Evolutionary conservation across 2,888 invertebrate species (phyloP), one percentile per base, ranked within the genome.

Genomic region (Tetragnatha montana): DNA sequence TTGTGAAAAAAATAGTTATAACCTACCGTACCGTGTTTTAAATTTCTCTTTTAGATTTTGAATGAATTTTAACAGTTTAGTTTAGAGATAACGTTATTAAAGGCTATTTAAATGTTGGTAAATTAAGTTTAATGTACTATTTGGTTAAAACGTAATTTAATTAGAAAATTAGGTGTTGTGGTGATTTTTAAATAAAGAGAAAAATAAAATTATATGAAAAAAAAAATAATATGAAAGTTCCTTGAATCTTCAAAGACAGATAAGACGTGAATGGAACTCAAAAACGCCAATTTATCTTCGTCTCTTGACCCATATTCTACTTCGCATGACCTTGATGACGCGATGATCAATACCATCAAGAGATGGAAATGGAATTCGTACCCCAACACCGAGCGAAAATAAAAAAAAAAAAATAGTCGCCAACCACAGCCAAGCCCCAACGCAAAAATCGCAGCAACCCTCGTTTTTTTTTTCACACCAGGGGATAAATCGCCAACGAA

Each of bases 401-500:
- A 35, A 60, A 60, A 60, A 60, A 60, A 60, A 6, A 0, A 12
- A n/a, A n/a, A n/a, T n/a, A n/a, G n/a, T 60, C 60, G 60, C 60
- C 60, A 60, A 60, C 60, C 8, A 60, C 14, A 60, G 60, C 60
- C 60, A 60, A 60, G 60, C 14, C 4, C 12, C 60, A 7, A 47
- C 3, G n/a, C 12, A 81, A 73, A 71, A 73, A 50, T 12, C 12
- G 8, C n/a, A 47, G 70, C n/a, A 78, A 50, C 76, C 70, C 17
- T 49, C 50, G 22, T 69, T 78, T 70, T n/a, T 78, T 70, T n/a
- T 78, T 84, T 76, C 80, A 81, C 81, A 35, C 19, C 19, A 74
- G n/a, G 19, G 71, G 76, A 76, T 76, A 81, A 87, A 87, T 81
- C 74, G 71, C 81, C 87, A 87, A 74, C 81, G 76, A 76, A 76